Conservation (phyloP, 2,113 vertebrate species). For the Toxotes jaculatrix region DNA sequence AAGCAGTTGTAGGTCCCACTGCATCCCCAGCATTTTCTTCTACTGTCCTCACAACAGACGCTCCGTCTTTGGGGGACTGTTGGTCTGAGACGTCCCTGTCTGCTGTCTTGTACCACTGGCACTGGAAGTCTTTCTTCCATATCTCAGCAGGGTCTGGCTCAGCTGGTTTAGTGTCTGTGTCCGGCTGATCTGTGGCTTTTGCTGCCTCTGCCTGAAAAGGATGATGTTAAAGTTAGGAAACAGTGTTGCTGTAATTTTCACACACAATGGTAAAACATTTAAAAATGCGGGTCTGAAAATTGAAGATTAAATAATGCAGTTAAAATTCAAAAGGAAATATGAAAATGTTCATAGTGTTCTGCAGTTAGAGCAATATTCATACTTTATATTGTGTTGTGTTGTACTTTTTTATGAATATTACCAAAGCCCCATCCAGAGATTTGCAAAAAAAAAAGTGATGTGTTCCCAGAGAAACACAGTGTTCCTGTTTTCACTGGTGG, state of each 20-base stretch:
- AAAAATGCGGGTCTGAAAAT: neutral
- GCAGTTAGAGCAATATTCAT: neutral
- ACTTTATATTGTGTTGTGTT: neutral
- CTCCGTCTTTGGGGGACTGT: constrained; percentile 72
- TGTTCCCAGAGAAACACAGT: constrained; percentile 18
- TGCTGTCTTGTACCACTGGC: constrained; percentile 84
- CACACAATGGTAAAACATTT: neutral
- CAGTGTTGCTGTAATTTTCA: neutral
- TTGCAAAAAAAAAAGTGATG: constrained; percentile 7
- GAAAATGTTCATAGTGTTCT: neutral
- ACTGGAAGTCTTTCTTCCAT: constrained; percentile 84
- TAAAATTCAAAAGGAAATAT: neutral
- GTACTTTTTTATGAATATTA: neutral
- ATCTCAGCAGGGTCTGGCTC: constrained; percentile 76
- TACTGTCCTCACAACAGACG: constrained; percentile 29
- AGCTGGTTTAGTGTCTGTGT: constrained; percentile 55
- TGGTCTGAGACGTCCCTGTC: constrained; percentile 78
- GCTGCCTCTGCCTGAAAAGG: constrained; percentile 54
- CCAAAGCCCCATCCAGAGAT: constrained; percentile 5
- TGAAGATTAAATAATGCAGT: neutral
- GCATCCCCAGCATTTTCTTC: constrained; percentile 18
- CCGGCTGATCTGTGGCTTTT: constrained; percentile 72
- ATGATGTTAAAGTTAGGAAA: neutral
- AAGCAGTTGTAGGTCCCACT: constrained; percentile 22
- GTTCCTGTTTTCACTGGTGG: constrained; percentile 24